Percentiles rank a stretch among this genome's conserved stretches.
These are phyloP conservation scores for Montipora cactus DNA, from an alignment of 64 coral and sea anemone genomes.

Conservation along the genomic window DNA sequence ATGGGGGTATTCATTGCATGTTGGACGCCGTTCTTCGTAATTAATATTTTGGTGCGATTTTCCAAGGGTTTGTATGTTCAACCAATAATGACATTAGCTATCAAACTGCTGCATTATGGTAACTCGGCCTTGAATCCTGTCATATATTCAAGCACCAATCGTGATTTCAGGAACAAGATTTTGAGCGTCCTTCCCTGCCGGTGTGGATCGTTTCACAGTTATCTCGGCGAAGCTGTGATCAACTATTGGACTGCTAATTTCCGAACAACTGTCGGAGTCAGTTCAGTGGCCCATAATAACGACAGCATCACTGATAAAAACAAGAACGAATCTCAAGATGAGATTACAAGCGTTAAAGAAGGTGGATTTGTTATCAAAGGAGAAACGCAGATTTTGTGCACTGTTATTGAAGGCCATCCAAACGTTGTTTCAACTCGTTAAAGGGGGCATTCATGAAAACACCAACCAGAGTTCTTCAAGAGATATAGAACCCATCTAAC, in stretches of 20 bases:
- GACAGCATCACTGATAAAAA: neutral
- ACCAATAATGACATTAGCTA: constrained; percentile 24
- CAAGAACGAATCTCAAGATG: neutral
- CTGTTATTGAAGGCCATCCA: neutral
- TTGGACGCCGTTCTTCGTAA: constrained; percentile 87
- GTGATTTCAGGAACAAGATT: constrained; percentile 68
- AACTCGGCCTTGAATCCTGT: constrained; percentile 74
- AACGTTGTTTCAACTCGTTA: neutral
- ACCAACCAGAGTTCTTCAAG: neutral
- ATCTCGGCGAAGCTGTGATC: constrained; percentile 10
- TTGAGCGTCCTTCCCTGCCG: constrained; percentile 61
- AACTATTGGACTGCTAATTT: constrained; percentile 16
- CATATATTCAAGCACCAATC: constrained; percentile 66
- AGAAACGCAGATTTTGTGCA: neutral
- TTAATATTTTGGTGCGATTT: constrained; percentile 68
- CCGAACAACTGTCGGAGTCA: neutral
- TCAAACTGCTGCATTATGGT: constrained; percentile 62
- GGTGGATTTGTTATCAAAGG: neutral
- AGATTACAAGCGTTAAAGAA: neutral
- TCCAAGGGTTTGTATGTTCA: neutral
- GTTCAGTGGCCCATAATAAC: neutral
- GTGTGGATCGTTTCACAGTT: constrained; percentile 8
- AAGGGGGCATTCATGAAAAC: neutral
- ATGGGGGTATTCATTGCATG: constrained; percentile 88
- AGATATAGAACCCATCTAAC: too few species aligned